Evolutionary conservation across 2,797 vertebrate species (phyloP).

Genomic region (Amblyraja radiata): DNA sequence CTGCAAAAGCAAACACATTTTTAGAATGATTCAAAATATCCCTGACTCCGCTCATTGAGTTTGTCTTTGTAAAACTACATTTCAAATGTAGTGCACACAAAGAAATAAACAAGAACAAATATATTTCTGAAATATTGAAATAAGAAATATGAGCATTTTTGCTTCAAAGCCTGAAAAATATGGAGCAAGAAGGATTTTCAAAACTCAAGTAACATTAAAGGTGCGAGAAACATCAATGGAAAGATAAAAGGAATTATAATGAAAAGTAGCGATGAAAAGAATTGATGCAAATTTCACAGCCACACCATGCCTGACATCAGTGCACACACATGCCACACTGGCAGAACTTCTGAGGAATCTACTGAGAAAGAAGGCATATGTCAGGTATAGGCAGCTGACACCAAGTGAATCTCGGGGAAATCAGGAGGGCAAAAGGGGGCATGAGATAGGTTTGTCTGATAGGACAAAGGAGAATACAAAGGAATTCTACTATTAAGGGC

Average conservation of each 20-base stretch:
- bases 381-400: too few species aligned
- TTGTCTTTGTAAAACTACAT: neutral
- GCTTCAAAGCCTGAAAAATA: neutral
- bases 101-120: neutral
- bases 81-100: neutral
- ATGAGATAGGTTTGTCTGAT: too few species aligned
- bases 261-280: neutral
- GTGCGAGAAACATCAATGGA: neutral
- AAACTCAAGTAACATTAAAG: neutral
- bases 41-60: neutral
- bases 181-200: neutral
- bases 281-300: neutral
- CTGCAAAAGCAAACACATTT: neutral
- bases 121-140: constrained; percentile 3
- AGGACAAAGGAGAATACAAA: too few species aligned
- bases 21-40: neutral
- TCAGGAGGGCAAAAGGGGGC: too few species aligned
- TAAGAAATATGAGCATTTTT: neutral
- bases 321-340: too few species aligned
- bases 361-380: too few species aligned
- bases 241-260: neutral
- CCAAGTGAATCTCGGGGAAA: too few species aligned
- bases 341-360: too few species aligned
- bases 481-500: too few species aligned
- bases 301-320: neutral